Conservation (phyloP, 2,113 vertebrate species). For the Semnornis frantzii region DNA sequence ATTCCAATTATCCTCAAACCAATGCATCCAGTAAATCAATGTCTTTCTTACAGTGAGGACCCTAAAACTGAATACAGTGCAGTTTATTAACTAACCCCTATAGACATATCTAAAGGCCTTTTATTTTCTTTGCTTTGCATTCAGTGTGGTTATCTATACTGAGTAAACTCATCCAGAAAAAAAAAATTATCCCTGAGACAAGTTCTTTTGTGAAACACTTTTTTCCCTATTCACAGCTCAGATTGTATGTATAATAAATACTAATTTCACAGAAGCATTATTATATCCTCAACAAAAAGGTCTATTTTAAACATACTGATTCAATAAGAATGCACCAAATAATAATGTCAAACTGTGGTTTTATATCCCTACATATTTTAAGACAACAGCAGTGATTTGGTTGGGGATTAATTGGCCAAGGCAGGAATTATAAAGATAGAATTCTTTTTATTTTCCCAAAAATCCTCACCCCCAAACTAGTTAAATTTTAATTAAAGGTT, state of each 20-base stretch:
- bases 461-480: too few species aligned
- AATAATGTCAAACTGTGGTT: neutral
- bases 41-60: too few species aligned
- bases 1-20: too few species aligned
- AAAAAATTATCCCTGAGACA: neutral
- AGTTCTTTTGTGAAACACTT: neutral
- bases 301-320: neutral
- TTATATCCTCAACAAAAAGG: neutral
- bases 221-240: neutral
- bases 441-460: too few species aligned
- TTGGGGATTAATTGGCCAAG: too few species aligned
- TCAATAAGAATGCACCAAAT: neutral
- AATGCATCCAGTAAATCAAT: too few species aligned
- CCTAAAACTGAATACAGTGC: too few species aligned
- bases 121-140: neutral
- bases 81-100: neutral
- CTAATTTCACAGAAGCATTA: neutral
- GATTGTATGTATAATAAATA: neutral
- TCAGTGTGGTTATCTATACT: neutral
- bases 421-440: too few species aligned
- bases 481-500: too few species aligned
- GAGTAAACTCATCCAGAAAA: neutral
- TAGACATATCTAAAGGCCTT: neutral
- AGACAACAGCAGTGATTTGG: neutral
- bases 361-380: neutral